phyloP scores from a whole-genome alignment of 2,113 vertebrate genomes.

The Peromyscus leucopus region DNA sequence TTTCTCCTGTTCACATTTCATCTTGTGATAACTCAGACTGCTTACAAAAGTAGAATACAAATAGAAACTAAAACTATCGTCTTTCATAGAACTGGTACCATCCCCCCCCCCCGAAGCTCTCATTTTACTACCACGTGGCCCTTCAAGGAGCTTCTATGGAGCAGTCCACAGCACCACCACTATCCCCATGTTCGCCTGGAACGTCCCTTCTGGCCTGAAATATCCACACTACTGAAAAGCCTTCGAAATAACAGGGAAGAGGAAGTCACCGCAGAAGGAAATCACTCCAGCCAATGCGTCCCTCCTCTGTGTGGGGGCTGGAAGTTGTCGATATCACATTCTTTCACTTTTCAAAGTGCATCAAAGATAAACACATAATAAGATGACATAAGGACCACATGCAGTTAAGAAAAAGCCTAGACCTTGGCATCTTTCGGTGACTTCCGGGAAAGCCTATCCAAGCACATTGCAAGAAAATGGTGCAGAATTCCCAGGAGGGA shows the following conservation, averaged over 20 bases:
- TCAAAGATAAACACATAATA: conserved; percentile 10
- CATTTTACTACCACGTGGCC: accelerated
- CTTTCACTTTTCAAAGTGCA: not conserved
- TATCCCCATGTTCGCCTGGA: not conserved
- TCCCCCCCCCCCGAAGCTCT: not conserved
- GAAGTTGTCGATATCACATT: not conserved
- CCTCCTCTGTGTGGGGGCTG: not conserved
- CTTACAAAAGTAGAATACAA: not conserved
- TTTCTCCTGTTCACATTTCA: not conserved
- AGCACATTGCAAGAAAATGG: not conserved
- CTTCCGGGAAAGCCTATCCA: not conserved
- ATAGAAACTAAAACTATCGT: not conserved
- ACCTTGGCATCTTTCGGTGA: not conserved
- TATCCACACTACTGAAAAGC: not conserved
- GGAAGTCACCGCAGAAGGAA: not conserved
- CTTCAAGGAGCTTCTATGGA: not conserved
- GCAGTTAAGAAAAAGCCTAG: not conserved
- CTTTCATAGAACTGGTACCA: not conserved
- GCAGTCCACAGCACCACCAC: not conserved
- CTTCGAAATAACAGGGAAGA: not conserved
- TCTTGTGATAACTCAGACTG: not conserved
- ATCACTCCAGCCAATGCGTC: not conserved
- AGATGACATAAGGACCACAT: not conserved
- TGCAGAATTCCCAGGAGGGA: not conserved
- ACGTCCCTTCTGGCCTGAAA: not conserved